Percentiles rank a stretch among this genome's conserved stretches.
Conservation (phyloP, 1,140 invertebrate genomes). For the honey bee (Apis mellifera) region Amel_HAv3.1 CM009936.2:12175501-12176000, state of each 20-base stretch:
- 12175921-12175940: background rate
- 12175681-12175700: background rate
- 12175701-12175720: constrained; percentile 1
- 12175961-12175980: background rate
- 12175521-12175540: constrained; percentile 7
- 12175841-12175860: constrained; percentile 1
- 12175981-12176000: background rate
- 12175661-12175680: background rate
- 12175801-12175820: background rate
- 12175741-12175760: constrained; percentile 3
- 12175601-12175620: constrained; percentile 23
- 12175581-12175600: background rate
- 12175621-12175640: background rate
- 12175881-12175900: constrained; percentile 29
- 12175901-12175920: background rate
- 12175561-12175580: background rate
- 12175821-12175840: background rate
- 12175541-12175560: background rate
- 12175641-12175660: constrained; percentile 1
- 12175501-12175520: background rate
- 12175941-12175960: background rate
- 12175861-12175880: constrained; percentile 5
- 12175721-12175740: constrained; percentile 25
- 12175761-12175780: background rate
- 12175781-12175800: constrained; percentile 1